A percentile compares a stretch with the other conserved stretches of the same genome.
phyloP scores from a whole-genome alignment of 2,888 invertebrate genomes.

The Limnephilus rhombicus region DNA sequence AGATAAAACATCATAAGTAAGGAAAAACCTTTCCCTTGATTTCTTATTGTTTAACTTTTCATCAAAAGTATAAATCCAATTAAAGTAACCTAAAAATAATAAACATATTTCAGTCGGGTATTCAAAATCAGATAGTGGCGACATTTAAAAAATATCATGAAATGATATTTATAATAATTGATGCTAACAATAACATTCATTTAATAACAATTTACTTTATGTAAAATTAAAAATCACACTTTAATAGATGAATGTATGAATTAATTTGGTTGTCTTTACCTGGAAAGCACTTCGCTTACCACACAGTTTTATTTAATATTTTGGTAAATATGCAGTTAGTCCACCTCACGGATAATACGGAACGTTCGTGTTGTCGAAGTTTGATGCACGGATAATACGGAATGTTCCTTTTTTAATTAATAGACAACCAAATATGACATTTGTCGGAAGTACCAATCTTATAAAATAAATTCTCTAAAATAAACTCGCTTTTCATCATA shows the following conservation, averaged over 20 bases:
- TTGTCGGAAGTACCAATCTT: too few relatives aligned
- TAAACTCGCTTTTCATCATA: too few relatives aligned
- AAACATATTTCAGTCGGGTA: background rate
- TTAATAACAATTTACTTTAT: background rate
- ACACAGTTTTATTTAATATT: too few relatives aligned
- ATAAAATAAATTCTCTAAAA: too few relatives aligned
- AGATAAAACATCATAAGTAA: background rate
- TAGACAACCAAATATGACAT: too few relatives aligned
- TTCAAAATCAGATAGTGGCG: background rate
- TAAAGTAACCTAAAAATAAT: background rate
- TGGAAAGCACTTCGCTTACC: too few relatives aligned
- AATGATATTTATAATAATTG: background rate
- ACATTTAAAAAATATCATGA: background rate
- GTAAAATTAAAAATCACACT: background rate
- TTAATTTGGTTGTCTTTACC: background rate
- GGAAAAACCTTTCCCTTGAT: background rate
- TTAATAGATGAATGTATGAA: background rate
- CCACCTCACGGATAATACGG: too few relatives aligned
- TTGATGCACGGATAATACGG: too few relatives aligned
- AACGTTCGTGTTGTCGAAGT: too few relatives aligned
- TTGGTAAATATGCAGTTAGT: too few relatives aligned
- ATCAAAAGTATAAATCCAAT: background rate
- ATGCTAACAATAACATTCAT: background rate
- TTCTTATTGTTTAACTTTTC: background rate
- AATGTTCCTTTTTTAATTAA: too few relatives aligned